Conservation (phyloP, 2,113 vertebrate species). For the Scortum barcoo region DNA sequence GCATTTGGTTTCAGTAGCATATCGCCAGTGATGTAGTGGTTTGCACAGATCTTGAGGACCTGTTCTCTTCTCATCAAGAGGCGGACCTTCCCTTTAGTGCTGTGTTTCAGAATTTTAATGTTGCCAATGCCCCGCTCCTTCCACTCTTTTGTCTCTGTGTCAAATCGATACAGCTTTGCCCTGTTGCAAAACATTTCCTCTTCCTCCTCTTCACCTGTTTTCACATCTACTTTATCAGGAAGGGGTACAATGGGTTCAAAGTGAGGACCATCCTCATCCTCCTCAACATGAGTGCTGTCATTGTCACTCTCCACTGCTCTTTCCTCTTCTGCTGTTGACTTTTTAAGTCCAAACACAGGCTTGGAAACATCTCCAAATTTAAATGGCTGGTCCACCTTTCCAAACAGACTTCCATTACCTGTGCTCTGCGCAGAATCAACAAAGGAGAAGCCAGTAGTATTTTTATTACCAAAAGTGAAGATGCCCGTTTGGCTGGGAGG, state of each 20-base stretch:
- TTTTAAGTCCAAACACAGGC: slow-evolving; percentile 75
- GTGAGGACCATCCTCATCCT: slow-evolving; percentile 97
- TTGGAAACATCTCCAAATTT: slow-evolving; percentile 83
- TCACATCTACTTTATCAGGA: slow-evolving; percentile 97
- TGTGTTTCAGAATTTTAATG: slow-evolving; percentile 96
- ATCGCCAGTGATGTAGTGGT: slow-evolving; percentile 95
- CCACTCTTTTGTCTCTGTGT: slow-evolving; percentile 95
- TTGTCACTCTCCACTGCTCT: slow-evolving; percentile 89
- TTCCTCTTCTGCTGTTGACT: slow-evolving; percentile 72
- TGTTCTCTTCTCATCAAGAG: slow-evolving; percentile 98
- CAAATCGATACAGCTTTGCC: slow-evolving; percentile 95
- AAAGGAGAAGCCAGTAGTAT: slow-evolving; percentile 81
- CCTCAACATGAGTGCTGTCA: slow-evolving; percentile 89
- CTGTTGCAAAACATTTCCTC: slow-evolving; percentile 97
- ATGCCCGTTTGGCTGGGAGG: slow-evolving; percentile 77
- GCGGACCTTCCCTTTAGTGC: slow-evolving; percentile 92
- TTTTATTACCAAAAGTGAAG: slow-evolving; percentile 90
- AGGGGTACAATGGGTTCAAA: slow-evolving; percentile 98
- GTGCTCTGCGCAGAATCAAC: slow-evolving; percentile 78
- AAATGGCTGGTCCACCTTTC: slow-evolving; percentile 85
- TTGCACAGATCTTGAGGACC: slow-evolving; percentile 98
- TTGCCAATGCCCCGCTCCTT: slow-evolving; percentile 96
- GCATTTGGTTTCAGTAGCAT: slow-evolving; percentile 94
- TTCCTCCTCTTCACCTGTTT: slow-evolving; percentile 98
- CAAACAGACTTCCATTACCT: slow-evolving; percentile 82